Evolutionary conservation across 2,797 vertebrate genomes (phyloP), one percentile per base, ranked within the genome.

Genomic region (Megalops cyprinoides): DNA sequence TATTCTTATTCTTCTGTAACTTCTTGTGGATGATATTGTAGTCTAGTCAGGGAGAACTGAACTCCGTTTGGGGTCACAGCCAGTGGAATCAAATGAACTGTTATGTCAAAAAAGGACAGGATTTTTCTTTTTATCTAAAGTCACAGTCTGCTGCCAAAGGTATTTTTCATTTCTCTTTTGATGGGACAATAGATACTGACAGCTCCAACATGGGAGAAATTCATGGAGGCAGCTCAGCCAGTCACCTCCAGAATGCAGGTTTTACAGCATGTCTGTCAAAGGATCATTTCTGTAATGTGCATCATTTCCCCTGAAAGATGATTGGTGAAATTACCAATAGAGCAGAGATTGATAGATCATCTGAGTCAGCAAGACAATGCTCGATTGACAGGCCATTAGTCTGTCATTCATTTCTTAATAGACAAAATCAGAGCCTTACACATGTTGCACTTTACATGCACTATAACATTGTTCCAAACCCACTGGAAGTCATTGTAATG

Each of bases 171-270:
- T 23, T 71, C 49, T 74, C 46, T 31, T 14, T 48, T 74, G 73
- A 74, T 48, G 15, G 46, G 73, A 49, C 28, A 28, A 74, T 74
- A 49, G 73, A 48, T 49, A 31, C 44, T 51, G 73, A 74, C 73
- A 74, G 73, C 73, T 49, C n/a, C 73, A 51, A 18, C 46, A 49
- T 74, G 44, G 25, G 31, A 49, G 44, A 74, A 20, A 74, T 51
- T 74, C 73, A 31, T n/a, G 25, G 73, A 10, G 46, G 46, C 73
- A 74, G 73, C 49, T 49, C 49, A 44, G 12, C 9, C 71, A 9
- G 39, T 48, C 39, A 46, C 71, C 71, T 23, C 25, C 44, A 48
- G 15, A n/a, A 18, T 74, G 73, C 10, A 28, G 10, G 9, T 74
- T 51, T 31, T 15, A 18, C 18, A 23, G 5, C 12, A 28, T 49